Conservation (phyloP, 2,797 vertebrate species). For the Jordanella pulchra region DNA sequence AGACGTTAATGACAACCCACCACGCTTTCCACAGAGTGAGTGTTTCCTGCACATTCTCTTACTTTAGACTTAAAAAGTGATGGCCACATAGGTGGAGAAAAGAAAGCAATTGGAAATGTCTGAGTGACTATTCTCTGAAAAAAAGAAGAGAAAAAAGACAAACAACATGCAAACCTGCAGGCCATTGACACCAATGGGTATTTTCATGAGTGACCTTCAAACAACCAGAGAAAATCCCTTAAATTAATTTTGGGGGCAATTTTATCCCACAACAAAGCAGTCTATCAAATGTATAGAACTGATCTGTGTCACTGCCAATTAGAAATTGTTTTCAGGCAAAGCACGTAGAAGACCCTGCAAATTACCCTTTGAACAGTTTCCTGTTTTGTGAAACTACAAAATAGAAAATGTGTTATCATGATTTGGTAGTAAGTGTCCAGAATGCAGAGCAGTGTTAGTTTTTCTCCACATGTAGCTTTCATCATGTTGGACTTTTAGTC, state of each 20-base stretch:
- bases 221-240: conserved; percentile 43
- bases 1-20: conserved; percentile 97
- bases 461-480: neutral
- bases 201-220: conserved; percentile 21
- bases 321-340: conserved; percentile 32
- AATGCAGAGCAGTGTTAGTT: neutral
- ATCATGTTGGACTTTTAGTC: neutral
- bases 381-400: neutral
- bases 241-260: conserved; percentile 42
- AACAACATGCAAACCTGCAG: conserved; percentile 12
- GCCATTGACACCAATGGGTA: conserved; percentile 32
- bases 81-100: neutral
- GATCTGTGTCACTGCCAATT: conserved; percentile 35
- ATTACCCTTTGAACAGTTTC: neutral
- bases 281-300: conserved; percentile 41
- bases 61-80: conserved; percentile 17
- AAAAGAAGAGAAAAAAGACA: conserved; percentile 20
- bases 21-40: conserved; percentile 97
- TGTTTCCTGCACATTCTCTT: conserved; percentile 30
- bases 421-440: neutral
- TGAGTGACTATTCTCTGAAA: neutral
- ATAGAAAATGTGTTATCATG: neutral
- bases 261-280: conserved; percentile 48
- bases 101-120: conserved; percentile 6
- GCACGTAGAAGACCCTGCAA: neutral